Conservation (phyloP, 2,113 vertebrate species). For the Leptocoma aspasia region DNA sequence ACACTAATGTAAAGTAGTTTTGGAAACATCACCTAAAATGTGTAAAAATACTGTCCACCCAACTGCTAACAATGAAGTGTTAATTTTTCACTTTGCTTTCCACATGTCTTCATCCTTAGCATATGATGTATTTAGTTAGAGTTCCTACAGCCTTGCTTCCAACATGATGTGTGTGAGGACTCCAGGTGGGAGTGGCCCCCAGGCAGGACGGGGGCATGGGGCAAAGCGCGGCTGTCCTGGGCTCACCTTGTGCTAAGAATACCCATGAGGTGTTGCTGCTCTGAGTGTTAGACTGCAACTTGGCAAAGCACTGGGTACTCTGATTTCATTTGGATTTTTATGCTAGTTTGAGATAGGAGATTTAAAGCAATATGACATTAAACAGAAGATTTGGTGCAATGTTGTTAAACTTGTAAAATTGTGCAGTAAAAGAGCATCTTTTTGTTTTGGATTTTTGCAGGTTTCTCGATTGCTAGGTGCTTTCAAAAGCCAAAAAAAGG, state of each 20-base stretch:
- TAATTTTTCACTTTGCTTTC: neutral
- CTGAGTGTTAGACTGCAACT: neutral
- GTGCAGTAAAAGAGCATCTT: neutral
- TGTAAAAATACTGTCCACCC: neutral
- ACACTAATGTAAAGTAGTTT: neutral
- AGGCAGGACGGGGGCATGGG: rapidly evolving
- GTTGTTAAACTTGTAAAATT: neutral
- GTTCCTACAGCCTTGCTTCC: neutral
- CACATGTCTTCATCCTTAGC: neutral
- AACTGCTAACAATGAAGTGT: neutral
- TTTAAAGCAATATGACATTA: neutral
- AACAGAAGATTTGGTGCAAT: neutral
- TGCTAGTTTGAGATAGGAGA: neutral
- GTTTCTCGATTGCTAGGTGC: slow-evolving; percentile 81
- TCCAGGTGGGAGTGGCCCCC: neutral
- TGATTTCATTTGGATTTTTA: neutral
- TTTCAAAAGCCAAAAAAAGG: slow-evolving; percentile 78
- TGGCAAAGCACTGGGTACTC: neutral
- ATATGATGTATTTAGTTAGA: neutral
- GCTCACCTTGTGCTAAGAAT: slow-evolving; percentile 11
- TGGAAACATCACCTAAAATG: neutral
- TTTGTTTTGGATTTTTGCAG: slow-evolving; percentile 15
- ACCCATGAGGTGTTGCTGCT: neutral
- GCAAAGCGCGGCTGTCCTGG: neutral
- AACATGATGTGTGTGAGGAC: neutral